Evolutionary conservation across 2,797 vertebrate genomes (phyloP).

Genomic region (Anniella stebbinsi): DNA sequence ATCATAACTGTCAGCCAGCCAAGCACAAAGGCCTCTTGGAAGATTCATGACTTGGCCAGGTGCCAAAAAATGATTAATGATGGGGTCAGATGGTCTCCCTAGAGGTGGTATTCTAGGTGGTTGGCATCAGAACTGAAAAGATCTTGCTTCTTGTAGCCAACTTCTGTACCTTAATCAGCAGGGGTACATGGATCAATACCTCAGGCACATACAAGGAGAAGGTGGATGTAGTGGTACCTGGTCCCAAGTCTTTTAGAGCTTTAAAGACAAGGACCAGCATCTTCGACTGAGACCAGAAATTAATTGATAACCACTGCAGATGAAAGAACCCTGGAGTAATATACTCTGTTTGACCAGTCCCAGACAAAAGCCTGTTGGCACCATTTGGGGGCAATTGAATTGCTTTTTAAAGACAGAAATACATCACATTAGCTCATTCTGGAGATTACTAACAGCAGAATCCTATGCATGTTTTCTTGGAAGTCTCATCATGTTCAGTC

Average conservation of each 20-base stretch:
- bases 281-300: background rate
- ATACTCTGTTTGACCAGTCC: background rate
- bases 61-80: background rate
- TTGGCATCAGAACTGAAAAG: background rate
- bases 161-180: background rate
- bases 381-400: background rate
- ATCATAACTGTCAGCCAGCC: background rate
- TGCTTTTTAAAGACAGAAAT: background rate
- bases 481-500: background rate
- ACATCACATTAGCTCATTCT: too few species aligned
- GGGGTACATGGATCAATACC: background rate
- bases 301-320: background rate
- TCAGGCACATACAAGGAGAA: background rate
- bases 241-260: background rate
- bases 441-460: too few species aligned
- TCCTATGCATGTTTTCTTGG: background rate
- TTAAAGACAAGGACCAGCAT: background rate
- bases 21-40: background rate
- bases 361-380: background rate
- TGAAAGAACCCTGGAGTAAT: background rate
- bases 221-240: background rate
- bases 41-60: background rate
- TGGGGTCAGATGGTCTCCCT: background rate
- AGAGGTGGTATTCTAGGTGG: background rate
- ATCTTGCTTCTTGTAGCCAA: background rate